Conservation (phyloP, 2,888 invertebrate genomes). For the Lepidocyrtoides sp. region DNA sequence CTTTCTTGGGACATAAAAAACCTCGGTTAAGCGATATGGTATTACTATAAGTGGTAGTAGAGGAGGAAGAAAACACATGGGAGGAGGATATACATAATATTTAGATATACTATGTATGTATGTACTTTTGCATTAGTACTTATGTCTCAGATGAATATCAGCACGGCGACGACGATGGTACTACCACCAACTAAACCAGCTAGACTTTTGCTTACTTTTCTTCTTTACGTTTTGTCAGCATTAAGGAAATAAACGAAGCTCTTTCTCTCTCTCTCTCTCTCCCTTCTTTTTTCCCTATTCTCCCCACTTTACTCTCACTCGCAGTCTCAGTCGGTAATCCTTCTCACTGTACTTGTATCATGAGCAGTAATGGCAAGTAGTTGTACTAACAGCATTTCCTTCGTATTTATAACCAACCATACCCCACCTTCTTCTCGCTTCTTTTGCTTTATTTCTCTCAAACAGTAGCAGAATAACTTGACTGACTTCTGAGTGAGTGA, state of each 20-base stretch:
- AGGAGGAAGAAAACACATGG: not conserved
- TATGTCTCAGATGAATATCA: slow-evolving; percentile 23
- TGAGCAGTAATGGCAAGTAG: slow-evolving; percentile 25
- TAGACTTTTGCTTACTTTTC: slow-evolving; percentile 45
- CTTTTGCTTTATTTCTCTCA: not conserved
- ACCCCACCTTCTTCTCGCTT: not conserved
- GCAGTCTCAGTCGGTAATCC: slow-evolving; percentile 22
- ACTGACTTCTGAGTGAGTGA: slow-evolving; percentile 58
- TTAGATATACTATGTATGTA: not conserved
- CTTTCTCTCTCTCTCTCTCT: slow-evolving; percentile 5
- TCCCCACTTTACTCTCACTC: not conserved
- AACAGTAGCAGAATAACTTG: slow-evolving; percentile 21
- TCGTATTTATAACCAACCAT: slow-evolving; percentile 9
- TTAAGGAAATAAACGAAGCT: slow-evolving; percentile 45
- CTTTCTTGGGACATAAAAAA: slow-evolving; percentile 27
- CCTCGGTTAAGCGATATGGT: not conserved
- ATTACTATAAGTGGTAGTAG: not conserved
- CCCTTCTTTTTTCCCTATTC: not conserved
- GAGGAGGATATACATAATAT: too few relatives aligned
- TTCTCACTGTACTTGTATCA: slow-evolving; percentile 38
- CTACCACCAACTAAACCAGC: slow-evolving; percentile 1
- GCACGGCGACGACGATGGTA: not conserved
- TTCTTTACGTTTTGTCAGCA: slow-evolving; percentile 58
- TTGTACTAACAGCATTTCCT: slow-evolving; percentile 2
- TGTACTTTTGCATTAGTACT: not conserved